Evolutionary conservation across 2,113 vertebrate genomes (phyloP), one percentile per base, ranked within the genome.

Genomic region (Fulmarus glacialis): DNA sequence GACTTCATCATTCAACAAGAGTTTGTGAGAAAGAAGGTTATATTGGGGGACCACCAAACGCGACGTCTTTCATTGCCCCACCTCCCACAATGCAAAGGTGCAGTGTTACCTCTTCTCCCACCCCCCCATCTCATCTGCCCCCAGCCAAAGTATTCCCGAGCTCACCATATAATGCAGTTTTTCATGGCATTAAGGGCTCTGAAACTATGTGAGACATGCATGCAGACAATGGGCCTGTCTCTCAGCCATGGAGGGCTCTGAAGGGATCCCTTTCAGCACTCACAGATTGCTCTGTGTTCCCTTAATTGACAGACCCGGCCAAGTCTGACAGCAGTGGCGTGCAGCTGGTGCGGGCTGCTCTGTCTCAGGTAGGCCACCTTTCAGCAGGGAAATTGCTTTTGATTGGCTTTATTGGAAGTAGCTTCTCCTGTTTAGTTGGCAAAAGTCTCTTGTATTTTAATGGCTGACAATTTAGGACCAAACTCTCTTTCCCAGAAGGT

Each of bases 171-270:
- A 99, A 99, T 99, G 98, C 98, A 95, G 98, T 97, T 98, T 98
- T 99, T 99, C 99, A 99, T 99, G 98, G 98, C 91, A 95, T 96
- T 99, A 99, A 98, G 98, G 98, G 98, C 98, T 98, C 98, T 97
- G 98, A 99, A 99, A 99, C 98, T 99, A 99, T 99, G 99, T 99
- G 99, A 99, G 99, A 99, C 99, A 99, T 98, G 99, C 98, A 97
- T 95, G 98, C 93, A 98, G 99, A 99, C 99, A 99, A 99, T 99
- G 98, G 98, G 97, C 98, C 95, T 98, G 98, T 99, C 99, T 99
- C 99, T 99, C 97, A 97, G 98, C 92, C 97, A 92, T 89, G 5
- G 97, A 98, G 98, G 95, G 64, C 98, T 98, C 98, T 98, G 98
- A 98, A 98, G 98, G 98, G 98, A 99, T 99, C 99, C 98, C 98